phyloP scores from a whole-genome alignment of 2,888 invertebrate genomes.

The Scotopteryx bipunctaria region DNA sequence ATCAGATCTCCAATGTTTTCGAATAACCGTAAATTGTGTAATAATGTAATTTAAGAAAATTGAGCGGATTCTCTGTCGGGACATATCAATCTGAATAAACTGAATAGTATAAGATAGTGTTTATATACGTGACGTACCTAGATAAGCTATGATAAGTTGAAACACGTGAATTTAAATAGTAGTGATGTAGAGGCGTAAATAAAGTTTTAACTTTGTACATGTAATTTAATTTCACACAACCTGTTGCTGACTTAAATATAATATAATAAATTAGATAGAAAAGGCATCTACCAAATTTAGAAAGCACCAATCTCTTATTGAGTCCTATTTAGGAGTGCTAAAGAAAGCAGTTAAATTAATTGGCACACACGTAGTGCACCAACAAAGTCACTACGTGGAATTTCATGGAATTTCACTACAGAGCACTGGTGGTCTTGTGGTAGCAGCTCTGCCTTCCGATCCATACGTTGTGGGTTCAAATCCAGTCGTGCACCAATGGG shows the following conservation, averaged over 20 bases:
- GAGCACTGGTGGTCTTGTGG: too few relatives aligned
- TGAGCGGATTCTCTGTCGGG: conserved; percentile 61
- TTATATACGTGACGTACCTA: conserved; percentile 78
- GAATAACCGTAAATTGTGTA: conserved; percentile 71
- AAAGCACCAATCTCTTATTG: too few relatives aligned
- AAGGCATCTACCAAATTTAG: too few relatives aligned
- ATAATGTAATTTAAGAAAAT: conserved; percentile 72
- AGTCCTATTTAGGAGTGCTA: too few relatives aligned
- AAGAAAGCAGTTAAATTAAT: too few relatives aligned
- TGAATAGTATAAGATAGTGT: conserved; percentile 69
- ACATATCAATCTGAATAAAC: conserved; percentile 74
- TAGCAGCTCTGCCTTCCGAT: too few relatives aligned
- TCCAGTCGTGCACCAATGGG: too few relatives aligned
- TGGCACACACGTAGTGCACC: too few relatives aligned
- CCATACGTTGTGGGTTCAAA: too few relatives aligned
- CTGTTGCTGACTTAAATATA: not conserved
- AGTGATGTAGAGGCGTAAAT: conserved; percentile 78
- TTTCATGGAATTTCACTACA: too few relatives aligned
- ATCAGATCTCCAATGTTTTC: conserved; percentile 76
- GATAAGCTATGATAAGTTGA: conserved; percentile 76
- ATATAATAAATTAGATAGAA: not conserved
- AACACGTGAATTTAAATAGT: conserved; percentile 79
- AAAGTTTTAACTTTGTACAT: conserved; percentile 68
- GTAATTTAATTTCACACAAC: conserved; percentile 47
- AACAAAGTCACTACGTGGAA: too few relatives aligned